These are phyloP conservation scores for Pagetopsis macropterus DNA, from an alignment of 2,797 vertebrate species.

Conservation along the genomic window DNA sequence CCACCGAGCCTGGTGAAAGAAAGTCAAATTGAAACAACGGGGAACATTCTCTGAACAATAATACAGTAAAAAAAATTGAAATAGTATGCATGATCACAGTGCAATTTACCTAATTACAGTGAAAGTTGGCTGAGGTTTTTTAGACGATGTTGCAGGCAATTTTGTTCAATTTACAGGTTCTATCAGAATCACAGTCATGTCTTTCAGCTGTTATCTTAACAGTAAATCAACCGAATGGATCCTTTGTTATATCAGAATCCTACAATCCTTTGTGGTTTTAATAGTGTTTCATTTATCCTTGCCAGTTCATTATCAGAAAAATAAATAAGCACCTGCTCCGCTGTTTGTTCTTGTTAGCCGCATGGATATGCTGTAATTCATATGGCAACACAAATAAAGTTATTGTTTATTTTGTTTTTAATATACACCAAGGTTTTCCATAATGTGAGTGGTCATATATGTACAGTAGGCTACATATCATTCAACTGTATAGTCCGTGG, in stretches of 20 bases:
- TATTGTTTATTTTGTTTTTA: conserved; percentile 12
- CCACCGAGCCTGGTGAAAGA: background rate
- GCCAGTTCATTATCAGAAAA: conserved; percentile 6
- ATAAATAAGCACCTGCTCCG: background rate
- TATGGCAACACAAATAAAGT: background rate
- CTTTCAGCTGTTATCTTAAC: background rate
- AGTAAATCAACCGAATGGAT: background rate
- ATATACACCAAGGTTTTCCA: background rate
- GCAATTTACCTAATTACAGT: background rate
- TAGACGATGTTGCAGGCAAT: background rate
- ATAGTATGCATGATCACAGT: background rate
- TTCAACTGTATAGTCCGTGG: no score
- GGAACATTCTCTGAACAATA: background rate
- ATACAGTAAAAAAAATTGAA: background rate
- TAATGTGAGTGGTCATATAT: background rate
- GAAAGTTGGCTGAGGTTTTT: background rate
- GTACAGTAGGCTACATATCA: no score
- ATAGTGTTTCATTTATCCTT: background rate
- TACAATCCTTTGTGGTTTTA: background rate
- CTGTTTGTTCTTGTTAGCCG: conserved; percentile 7
- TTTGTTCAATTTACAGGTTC: background rate
- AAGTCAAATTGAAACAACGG: background rate
- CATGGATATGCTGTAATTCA: background rate
- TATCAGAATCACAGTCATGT: background rate
- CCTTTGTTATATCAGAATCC: background rate